Percentiles rank a stretch among this genome's conserved stretches.
phyloP scores from a whole-genome alignment of 2,797 vertebrate species.

The Ptychadena robeensis region DNA sequence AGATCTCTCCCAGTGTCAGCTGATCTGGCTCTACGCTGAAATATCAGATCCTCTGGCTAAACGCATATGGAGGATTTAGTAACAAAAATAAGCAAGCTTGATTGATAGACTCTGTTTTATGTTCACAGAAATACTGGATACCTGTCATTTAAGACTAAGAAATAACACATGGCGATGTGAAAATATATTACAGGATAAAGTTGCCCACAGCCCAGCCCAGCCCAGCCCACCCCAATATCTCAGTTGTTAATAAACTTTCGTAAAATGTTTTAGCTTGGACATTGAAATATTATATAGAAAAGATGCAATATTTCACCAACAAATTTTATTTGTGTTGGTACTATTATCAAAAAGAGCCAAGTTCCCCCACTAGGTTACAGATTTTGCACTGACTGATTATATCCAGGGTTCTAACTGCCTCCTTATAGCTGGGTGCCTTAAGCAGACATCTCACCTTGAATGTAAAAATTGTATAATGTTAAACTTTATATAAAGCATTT shows the following conservation, averaged over 20 bases:
- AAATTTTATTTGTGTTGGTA: too few relatives aligned
- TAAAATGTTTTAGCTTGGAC: too few relatives aligned
- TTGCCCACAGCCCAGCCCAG: too few relatives aligned
- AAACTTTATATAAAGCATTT: too few relatives aligned
- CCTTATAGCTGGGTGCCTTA: neutral
- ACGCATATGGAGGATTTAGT: neutral
- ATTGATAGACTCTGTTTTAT: neutral
- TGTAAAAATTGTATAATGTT: too few relatives aligned
- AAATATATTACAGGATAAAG: neutral
- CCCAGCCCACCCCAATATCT: too few relatives aligned
- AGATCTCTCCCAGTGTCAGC: neutral
- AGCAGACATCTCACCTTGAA: neutral
- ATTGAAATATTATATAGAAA: too few relatives aligned
- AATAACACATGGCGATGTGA: neutral
- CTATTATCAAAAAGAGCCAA: too few relatives aligned
- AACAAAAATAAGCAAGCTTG: neutral
- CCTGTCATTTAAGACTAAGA: neutral
- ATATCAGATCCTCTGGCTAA: neutral
- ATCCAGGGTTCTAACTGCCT: neutral
- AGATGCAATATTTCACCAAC: too few relatives aligned
- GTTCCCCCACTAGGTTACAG: too few relatives aligned
- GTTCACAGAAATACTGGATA: neutral
- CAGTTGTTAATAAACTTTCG: too few relatives aligned
- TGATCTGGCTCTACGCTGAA: neutral
- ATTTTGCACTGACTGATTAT: too few relatives aligned